Base-by-base conservation (phyloP, 2,113 vertebrate genomes). In the Cebus imitator region DNA sequence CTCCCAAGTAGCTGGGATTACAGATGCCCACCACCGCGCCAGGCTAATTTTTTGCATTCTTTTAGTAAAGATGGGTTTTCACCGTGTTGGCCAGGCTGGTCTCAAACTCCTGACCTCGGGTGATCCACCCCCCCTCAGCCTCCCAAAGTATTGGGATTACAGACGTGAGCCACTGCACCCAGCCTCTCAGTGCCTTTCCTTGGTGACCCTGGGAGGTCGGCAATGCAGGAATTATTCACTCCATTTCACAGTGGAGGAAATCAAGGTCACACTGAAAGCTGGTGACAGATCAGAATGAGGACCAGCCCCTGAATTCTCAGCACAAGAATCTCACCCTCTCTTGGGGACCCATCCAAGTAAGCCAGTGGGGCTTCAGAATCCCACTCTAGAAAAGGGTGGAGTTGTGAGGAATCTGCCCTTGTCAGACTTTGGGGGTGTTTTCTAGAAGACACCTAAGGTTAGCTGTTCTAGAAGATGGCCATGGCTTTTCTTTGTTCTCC, bases 211-310 rank as follows among this genome's bases (percentile, higher is more conserved):
- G 35, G 21, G 16, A 75, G 11, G 32, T 10, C 2, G 12, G 66
- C 21, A 32, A 3, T 10, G 2, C 6, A 9, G 43, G 23, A 52
- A n/a, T 5, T 5, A 10, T 45, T 37, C 70, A 75, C 45, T 64
- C 68, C 80, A 52, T 75, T 89, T 93, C 89, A 32, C 9, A 73
- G 48, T 50, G 72, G 73, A 79, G 57, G 40, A 96, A 76, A 66
- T 27, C 20, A 55, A 80, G 55, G 21, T 76, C 58, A 25, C 14
- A 52, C 8, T 48, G 37, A 45, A 78, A 91, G 8, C 61, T 45
- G 23, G 32, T 35, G 35, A 43, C 83, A 5, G 35, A 68, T 35
- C 37, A 35, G 55, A 30, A 68, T 14, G 86, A 83, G 45, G 50
- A 88, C 35, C 30, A 43, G n/a, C 12, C 20, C 40, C 30, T 40